Percentiles rank a stretch among this genome's conserved stretches.
Evolutionary conservation across 2,888 invertebrate genomes (phyloP).

Genomic region (Liodrosophila aerea): DNA sequence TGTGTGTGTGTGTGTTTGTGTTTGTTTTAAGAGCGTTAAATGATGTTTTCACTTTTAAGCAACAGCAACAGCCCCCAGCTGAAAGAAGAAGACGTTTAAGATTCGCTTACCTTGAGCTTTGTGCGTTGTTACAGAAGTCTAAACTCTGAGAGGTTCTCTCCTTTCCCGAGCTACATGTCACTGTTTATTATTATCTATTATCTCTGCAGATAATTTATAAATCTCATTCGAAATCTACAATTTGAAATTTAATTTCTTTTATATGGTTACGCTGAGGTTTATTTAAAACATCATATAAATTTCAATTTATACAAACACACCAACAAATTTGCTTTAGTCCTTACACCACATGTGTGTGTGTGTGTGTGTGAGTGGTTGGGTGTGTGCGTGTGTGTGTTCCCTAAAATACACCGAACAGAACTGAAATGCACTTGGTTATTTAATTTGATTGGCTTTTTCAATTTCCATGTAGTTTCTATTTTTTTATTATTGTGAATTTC

Average conservation of each 20-base stretch:
- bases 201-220: conserved; percentile 10
- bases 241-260: conserved; percentile 7
- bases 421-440: conserved; percentile 28
- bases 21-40: background rate
- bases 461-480: conserved; percentile 7
- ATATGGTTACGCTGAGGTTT: conserved; percentile 1
- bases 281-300: background rate
- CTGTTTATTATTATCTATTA: conserved; percentile 29
- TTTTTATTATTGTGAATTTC: conserved; percentile 19
- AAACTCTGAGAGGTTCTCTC: conserved; percentile 22
- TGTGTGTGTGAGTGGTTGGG: conserved; percentile 6
- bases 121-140: conserved; percentile 42
- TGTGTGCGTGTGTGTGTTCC: conserved; percentile 4
- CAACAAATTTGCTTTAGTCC: conserved; percentile 7
- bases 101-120: conserved; percentile 54
- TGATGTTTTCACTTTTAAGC: conserved; percentile 25
- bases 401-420: background rate
- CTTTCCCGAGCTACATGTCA: conserved; percentile 46
- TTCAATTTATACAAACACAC: background rate
- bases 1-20: too few species aligned
- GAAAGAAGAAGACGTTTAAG: background rate
- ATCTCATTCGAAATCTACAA: too few species aligned
- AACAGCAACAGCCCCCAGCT: conserved; percentile 23
- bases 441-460: conserved; percentile 22
- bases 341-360: conserved; percentile 34